phyloP scores from a whole-genome alignment of 2,797 vertebrate species.

The Helarctos malayanus region DNA sequence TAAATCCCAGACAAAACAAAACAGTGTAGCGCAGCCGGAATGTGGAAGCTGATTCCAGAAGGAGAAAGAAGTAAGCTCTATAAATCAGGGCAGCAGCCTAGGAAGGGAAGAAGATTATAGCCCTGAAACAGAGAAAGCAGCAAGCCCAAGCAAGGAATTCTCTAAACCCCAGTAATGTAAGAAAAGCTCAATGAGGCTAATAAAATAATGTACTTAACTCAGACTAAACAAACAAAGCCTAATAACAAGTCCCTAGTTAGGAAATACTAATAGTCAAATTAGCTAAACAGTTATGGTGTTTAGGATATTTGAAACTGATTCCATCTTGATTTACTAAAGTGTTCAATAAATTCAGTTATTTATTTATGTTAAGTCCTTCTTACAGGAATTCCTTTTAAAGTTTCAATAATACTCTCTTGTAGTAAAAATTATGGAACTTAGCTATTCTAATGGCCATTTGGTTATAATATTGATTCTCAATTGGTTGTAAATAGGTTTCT shows the following conservation, averaged over 20 bases:
- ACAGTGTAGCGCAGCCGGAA: not conserved
- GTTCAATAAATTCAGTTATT: not conserved
- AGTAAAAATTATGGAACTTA: not conserved
- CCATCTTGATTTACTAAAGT: not conserved
- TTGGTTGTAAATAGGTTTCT: not conserved
- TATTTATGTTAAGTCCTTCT: slow-evolving; percentile 1
- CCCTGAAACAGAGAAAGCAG: not conserved
- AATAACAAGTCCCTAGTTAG: not conserved
- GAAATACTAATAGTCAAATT: not conserved
- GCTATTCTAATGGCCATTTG: not conserved
- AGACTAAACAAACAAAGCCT: not conserved
- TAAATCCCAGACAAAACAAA: slow-evolving; percentile 6
- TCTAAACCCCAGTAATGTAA: not conserved
- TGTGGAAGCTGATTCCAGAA: slow-evolving; percentile 4
- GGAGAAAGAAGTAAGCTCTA: not conserved
- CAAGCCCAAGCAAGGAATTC: not conserved
- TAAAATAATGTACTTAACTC: not conserved
- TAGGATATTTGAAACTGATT: not conserved
- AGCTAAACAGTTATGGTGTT: not conserved
- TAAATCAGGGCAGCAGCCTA: not conserved
- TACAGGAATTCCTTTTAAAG: slow-evolving; percentile 18
- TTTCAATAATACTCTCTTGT: not conserved
- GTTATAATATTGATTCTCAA: not conserved
- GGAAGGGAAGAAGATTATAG: not conserved
- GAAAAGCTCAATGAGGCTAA: not conserved